Evolutionary conservation across 2,888 invertebrate genomes (phyloP), one percentile per base, ranked within the genome.

Genomic region (Itoplectis maculator): DNA sequence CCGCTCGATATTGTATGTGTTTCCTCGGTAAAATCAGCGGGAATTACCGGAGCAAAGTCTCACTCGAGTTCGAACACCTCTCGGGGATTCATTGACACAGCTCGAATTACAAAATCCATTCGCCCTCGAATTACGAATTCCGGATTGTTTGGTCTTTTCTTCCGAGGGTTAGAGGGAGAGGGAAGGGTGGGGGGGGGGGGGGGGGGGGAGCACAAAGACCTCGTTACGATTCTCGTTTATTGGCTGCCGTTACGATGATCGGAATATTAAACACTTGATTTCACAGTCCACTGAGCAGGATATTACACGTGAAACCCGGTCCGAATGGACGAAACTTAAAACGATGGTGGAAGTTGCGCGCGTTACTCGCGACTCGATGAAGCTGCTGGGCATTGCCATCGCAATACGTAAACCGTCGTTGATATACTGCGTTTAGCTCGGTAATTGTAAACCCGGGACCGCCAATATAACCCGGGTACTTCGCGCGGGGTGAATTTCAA

Each of bases 21-120:
- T 61, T 61, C 37, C 61, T 61, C 40, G n/a, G 8, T 13, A 15
- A 15, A 61, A 61, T 61, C 8, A 40, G 54, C 29, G 54, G 8
- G 8, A 20, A 23, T 20, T 23, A 11, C 35, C 37, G 11, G 47
- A 47, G 23, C 8, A 37, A 18, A 37, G 40, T 40, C 18, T 6
- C 9, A 61, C 37, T 15, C 15, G n/a, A 59, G n/a, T 23, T 40
- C 6, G 6, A 8, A 51, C 13, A 15, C n/a, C 13, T 56, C 23
- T n/a, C 0, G 56, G 20, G 11, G 0, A 13, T 56, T 13, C 56
- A 56, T 56, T n/a, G 29, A 23, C 56, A 29, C 23, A 2, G 56
- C 11, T 13, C 29, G 4, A 29, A 56, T 56, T 29, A 56, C 4
- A 1, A 29, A 29, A 56, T 56, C 5, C 9, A 13, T 54, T 11